Conservation (phyloP, 2,888 invertebrate genomes). For the Drosophila falleni region DNA sequence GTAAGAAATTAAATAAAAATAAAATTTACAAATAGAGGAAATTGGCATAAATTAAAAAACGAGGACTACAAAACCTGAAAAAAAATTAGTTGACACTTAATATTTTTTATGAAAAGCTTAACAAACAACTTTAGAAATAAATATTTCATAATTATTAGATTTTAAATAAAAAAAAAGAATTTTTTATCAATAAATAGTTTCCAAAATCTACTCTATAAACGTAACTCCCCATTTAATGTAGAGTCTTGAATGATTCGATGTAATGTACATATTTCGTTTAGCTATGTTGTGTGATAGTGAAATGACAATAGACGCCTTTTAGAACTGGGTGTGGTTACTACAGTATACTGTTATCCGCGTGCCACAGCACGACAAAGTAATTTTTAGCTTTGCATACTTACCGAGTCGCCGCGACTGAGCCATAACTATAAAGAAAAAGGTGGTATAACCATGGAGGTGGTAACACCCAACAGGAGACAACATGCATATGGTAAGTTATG, state of each 20-base stretch:
- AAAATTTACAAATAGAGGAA: too few relatives aligned
- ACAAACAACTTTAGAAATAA: too few relatives aligned
- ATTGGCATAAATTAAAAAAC: too few relatives aligned
- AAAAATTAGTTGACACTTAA: too few relatives aligned
- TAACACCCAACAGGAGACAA: conserved; percentile 47
- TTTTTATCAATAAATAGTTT: neutral
- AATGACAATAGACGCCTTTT: conserved; percentile 66
- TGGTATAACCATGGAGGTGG: conserved; percentile 3
- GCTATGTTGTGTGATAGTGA: conserved; percentile 45
- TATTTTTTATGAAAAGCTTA: too few relatives aligned
- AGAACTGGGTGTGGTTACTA: conserved; percentile 64
- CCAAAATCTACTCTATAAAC: neutral
- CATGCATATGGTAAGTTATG: conserved; percentile 66
- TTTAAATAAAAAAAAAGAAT: too few relatives aligned
- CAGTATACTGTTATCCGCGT: conserved; percentile 41
- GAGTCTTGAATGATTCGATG: conserved; percentile 9
- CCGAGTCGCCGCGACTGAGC: conserved; percentile 26
- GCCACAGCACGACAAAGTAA: conserved; percentile 65
- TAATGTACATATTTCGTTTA: conserved; percentile 59
- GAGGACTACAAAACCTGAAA: too few relatives aligned
- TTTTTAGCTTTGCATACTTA: conserved; percentile 62
- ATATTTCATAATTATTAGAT: too few relatives aligned
- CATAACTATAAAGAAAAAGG: conserved; percentile 26
- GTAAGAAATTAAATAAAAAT: too few relatives aligned
- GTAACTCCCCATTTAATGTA: neutral